These are phyloP conservation scores for Molorchus minor DNA, from an alignment of 2,888 invertebrate genomes.

Conservation along the genomic window DNA sequence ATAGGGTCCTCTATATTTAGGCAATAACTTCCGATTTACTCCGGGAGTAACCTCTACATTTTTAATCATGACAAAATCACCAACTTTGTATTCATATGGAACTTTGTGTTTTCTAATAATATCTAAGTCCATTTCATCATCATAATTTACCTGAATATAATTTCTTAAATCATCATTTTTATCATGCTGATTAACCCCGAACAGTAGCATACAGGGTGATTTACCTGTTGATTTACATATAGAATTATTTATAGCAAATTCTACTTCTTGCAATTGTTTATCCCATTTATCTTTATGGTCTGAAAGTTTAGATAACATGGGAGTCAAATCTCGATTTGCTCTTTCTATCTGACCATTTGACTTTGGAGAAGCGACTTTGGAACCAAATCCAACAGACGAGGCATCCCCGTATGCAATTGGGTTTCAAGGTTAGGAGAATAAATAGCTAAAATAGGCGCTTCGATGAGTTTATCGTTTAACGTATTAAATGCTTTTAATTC, in stretches of 20 bases:
- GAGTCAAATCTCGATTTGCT: too few species aligned
- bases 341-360: too few species aligned
- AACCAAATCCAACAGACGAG: too few species aligned
- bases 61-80: constrained; percentile 39
- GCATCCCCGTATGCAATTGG: too few species aligned
- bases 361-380: too few species aligned
- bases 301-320: constrained; percentile 42
- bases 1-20: constrained; percentile 43
- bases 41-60: constrained; percentile 37
- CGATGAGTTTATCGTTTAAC: too few species aligned
- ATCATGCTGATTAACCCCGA: constrained; percentile 30
- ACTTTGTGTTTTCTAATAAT: constrained; percentile 22
- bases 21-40: constrained; percentile 40
- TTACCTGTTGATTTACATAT: constrained; percentile 23
- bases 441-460: too few species aligned
- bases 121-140: constrained; percentile 7
- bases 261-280: constrained; percentile 20
- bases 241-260: constrained; percentile 31
- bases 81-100: constrained; percentile 29
- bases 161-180: constrained; percentile 18
- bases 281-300: constrained; percentile 38
- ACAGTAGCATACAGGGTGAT: constrained; percentile 28
- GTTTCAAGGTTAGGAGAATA: too few species aligned
- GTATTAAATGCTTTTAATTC: too few species aligned
- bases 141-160: constrained; percentile 8